phyloP scores from a whole-genome alignment of 2,888 invertebrate species.

The Drosophila longiperda region DNA sequence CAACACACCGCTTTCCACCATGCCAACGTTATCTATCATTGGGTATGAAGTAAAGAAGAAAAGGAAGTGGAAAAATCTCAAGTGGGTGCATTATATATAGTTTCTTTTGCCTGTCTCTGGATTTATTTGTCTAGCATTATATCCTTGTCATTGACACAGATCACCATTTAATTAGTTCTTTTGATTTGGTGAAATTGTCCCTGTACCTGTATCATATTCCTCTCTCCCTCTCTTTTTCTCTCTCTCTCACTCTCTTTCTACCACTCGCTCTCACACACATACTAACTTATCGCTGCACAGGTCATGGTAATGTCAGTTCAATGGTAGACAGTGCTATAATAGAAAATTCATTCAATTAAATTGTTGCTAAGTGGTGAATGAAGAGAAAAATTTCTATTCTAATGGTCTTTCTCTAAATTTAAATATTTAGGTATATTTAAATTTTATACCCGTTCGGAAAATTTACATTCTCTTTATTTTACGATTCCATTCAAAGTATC shows the following conservation, averaged over 20 bases:
- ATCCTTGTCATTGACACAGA: conserved; percentile 81
- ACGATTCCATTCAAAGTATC: background rate
- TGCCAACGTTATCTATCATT: conserved; percentile 20
- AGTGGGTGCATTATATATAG: conserved; percentile 34
- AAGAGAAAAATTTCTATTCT: background rate
- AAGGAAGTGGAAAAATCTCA: conserved; percentile 26
- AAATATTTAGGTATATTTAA: background rate
- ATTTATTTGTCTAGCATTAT: conserved; percentile 76
- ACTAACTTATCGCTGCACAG: background rate
- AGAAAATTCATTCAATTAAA: background rate
- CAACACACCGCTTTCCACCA: conserved; percentile 26
- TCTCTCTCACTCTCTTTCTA: background rate
- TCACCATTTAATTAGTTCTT: conserved; percentile 82
- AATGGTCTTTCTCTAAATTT: background rate
- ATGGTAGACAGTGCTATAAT: background rate
- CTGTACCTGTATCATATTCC: background rate
- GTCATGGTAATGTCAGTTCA: background rate
- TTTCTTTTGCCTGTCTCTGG: conserved; percentile 43
- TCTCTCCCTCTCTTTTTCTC: background rate
- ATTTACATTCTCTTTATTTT: background rate
- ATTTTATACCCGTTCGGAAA: background rate
- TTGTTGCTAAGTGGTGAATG: background rate
- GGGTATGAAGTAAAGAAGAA: background rate
- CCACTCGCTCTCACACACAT: background rate
- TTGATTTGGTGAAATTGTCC: conserved; percentile 78